phyloP scores from a whole-genome alignment of 2,888 invertebrate species.

The Tenthredo amoena region DNA sequence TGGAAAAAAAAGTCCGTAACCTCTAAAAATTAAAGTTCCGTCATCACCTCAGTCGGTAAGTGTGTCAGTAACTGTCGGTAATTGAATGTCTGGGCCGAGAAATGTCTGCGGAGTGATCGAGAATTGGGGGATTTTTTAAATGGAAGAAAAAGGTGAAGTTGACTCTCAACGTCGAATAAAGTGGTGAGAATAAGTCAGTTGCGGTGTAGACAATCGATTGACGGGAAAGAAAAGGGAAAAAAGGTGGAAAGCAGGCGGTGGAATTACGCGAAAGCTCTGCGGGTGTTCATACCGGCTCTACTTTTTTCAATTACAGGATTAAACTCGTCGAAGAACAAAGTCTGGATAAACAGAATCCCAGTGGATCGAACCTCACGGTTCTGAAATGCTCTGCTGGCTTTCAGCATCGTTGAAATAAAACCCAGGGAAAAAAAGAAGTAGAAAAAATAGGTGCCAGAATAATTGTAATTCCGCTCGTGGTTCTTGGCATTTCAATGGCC shows the following conservation, averaged over 20 bases:
- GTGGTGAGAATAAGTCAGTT: not conserved
- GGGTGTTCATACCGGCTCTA: not conserved
- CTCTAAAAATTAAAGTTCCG: not conserved
- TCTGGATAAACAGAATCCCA: slow-evolving; percentile 8
- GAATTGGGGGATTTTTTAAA: not conserved
- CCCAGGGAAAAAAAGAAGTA: not conserved
- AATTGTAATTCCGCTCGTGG: not conserved
- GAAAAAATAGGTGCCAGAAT: not conserved
- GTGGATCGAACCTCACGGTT: not conserved
- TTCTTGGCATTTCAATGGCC: slow-evolving; percentile 3
- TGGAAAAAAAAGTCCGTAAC: not conserved
- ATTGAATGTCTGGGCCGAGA: not conserved
- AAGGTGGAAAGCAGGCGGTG: not conserved
- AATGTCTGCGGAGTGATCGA: not conserved
- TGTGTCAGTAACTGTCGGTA: not conserved
- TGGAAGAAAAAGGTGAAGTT: not conserved
- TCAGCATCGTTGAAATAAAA: not conserved
- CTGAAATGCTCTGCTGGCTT: not conserved
- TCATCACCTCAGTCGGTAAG: not conserved
- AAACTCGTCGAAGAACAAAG: not conserved
- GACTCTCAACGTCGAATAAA: not conserved
- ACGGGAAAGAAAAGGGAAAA: not conserved
- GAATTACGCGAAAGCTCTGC: not conserved
- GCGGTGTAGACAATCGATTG: not conserved
- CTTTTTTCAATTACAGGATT: slow-evolving; percentile 8